Percentiles rank a stretch among this genome's conserved stretches.
Evolutionary conservation across 2,113 vertebrate genomes (phyloP).

Genomic region (Cephalopterus ornatus): DNA sequence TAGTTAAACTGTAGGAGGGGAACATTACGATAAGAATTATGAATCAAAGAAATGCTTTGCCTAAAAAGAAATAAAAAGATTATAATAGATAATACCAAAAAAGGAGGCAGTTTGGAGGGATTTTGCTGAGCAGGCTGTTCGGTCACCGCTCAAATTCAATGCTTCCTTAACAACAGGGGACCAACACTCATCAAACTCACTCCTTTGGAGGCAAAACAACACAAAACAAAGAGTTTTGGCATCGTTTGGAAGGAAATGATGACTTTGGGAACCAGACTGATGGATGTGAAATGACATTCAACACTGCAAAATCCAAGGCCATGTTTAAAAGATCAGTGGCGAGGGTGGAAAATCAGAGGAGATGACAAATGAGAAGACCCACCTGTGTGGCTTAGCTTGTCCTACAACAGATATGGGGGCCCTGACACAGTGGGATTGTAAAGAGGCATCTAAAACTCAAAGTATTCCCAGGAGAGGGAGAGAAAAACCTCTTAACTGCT

Average conservation of each 20-base stretch:
- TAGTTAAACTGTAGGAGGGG: conserved; percentile 24
- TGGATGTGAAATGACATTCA: background rate
- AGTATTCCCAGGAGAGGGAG: background rate
- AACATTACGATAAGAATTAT: conserved; percentile 17
- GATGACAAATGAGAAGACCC: background rate
- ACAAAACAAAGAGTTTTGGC: background rate
- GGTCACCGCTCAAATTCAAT: background rate
- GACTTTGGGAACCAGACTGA: background rate
- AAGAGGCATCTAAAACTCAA: background rate
- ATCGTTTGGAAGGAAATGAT: background rate
- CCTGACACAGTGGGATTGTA: fast-evolving
- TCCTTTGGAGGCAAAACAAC: background rate
- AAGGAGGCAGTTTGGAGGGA: background rate
- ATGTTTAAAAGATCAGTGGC: background rate
- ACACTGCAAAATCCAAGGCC: background rate
- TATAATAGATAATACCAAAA: conserved; percentile 5
- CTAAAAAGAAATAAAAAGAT: background rate
- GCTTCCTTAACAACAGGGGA: background rate
- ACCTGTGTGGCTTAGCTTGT: background rate
- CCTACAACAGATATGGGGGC: fast-evolving
- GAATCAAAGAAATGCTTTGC: conserved; percentile 34
- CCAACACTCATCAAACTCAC: background rate
- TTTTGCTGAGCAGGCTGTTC: conserved; percentile 31
- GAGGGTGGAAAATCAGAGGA: background rate
- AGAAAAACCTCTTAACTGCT: background rate